Evolutionary conservation across 2,888 invertebrate genomes (phyloP).

Genomic region (Gnatocerus cornutus): DNA sequence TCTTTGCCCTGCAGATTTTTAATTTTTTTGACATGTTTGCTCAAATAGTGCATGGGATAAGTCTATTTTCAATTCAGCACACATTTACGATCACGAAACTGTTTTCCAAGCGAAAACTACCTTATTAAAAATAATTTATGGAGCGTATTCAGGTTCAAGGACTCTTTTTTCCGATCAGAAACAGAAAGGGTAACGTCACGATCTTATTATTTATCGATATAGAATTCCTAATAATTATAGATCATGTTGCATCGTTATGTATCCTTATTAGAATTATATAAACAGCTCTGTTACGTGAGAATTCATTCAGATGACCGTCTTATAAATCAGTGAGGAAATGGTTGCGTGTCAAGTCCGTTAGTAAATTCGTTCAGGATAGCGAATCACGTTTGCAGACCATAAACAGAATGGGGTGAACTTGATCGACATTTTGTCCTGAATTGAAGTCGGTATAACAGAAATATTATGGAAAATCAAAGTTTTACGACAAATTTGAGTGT

Average conservation of each 20-base stretch:
- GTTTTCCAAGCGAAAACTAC: conserved; percentile 8
- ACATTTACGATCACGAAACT: conserved; percentile 11
- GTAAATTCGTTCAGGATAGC: not conserved
- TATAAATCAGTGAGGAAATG: conserved; percentile 21
- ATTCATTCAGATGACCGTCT: conserved; percentile 3
- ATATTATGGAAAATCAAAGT: too few relatives aligned
- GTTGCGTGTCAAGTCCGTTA: conserved; percentile 15
- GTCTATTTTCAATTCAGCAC: not conserved
- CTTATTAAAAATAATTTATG: conserved; percentile 23
- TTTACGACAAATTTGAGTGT: too few relatives aligned
- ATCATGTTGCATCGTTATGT: conserved; percentile 16
- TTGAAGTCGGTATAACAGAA: too few relatives aligned
- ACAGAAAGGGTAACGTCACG: conserved; percentile 26
- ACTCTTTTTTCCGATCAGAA: conserved; percentile 8
- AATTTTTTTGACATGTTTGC: not conserved
- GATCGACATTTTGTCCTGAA: too few relatives aligned
- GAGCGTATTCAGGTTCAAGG: conserved; percentile 20
- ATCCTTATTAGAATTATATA: conserved; percentile 21
- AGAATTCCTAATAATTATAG: conserved; percentile 27
- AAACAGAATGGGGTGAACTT: too few relatives aligned
- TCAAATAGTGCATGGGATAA: not conserved
- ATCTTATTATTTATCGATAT: conserved; percentile 28
- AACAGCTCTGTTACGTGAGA: conserved; percentile 15
- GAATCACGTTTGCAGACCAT: too few relatives aligned
- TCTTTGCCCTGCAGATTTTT: not conserved